Base-by-base conservation (phyloP, 1,140 invertebrate genomes). In the Bicyclus anynana region DNA sequence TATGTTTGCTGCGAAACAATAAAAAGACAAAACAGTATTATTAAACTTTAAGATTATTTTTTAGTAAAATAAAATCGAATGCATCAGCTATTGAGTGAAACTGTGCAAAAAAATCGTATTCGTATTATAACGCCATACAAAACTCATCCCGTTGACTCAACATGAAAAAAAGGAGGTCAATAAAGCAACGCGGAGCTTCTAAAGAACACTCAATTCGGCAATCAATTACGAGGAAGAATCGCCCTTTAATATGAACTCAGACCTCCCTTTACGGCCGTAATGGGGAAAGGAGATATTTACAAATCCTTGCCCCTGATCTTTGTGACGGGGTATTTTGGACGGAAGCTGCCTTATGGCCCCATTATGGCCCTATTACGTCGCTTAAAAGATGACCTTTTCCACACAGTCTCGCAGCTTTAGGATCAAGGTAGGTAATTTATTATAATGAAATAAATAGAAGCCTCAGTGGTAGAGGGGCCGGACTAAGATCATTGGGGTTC, bases 201-300 rank as follows among this genome's bases (percentile, higher is more conserved):
- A 56, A 51, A 63, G 61, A 59, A 38, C 58, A 59, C 61, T 70
- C 56, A 55, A 61, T 59, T 40, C 61, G 56, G 54, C 58, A 55
- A 64, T 67, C 67, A 67, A 70, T 67, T 70, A 63, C 54, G 37
- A 40, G 40, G 57, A 62, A 54, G 57, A 57, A 47, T 53, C 57
- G 55, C 57, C 64, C 59, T 64, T 64, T 67, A 64, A 66, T 69
- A 63, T 53, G 60, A 69, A 59, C 67, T 38, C 42, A 35, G 26
- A 18, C 47, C 44, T 47, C 56, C 52, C 55, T 56, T 54, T 37
- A 50, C 21, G 20, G 35, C 42, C 35, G 44, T 62, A 49, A 59
- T 55, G 52, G 53, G 53, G 13, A n/a, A 44, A 18, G 2, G 18
- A 16, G 18, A 44, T 44, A 38, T 44, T 20, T 44, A 44, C 40